Evolutionary conservation across 2,888 invertebrate genomes (phyloP).

Genomic region (Eurytoma adleriae): DNA sequence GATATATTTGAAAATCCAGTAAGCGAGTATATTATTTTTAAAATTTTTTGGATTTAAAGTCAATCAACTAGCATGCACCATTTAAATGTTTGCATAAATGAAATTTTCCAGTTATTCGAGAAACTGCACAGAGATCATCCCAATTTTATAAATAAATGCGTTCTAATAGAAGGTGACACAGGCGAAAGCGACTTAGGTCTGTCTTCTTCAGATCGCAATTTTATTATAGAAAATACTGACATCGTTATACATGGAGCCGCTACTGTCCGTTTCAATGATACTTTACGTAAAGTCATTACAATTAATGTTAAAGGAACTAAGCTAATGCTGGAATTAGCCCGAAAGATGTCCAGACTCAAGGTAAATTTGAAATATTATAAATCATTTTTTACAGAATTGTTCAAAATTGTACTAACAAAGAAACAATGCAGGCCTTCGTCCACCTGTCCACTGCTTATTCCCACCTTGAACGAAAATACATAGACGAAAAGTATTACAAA

Average conservation of each 20-base stretch:
- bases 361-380: slow-evolving; percentile 70
- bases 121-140: slow-evolving; percentile 76
- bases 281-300: slow-evolving; percentile 80
- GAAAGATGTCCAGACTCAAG: slow-evolving; percentile 81
- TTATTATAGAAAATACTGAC: slow-evolving; percentile 77
- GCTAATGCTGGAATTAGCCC: slow-evolving; percentile 81
- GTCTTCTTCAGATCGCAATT: slow-evolving; percentile 76
- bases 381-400: neutral
- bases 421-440: slow-evolving; percentile 66
- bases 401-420: neutral
- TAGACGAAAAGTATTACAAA: slow-evolving; percentile 70
- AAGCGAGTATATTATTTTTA: slow-evolving; percentile 56
- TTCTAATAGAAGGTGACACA: slow-evolving; percentile 79
- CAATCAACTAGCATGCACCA: too few relatives aligned
- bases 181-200: slow-evolving; percentile 77
- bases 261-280: slow-evolving; percentile 86
- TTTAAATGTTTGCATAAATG: neutral
- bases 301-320: slow-evolving; percentile 84
- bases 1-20: slow-evolving; percentile 70
- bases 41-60: neutral
- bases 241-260: slow-evolving; percentile 87
- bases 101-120: slow-evolving; percentile 76
- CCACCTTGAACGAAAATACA: slow-evolving; percentile 63
- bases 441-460: slow-evolving; percentile 72
- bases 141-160: slow-evolving; percentile 77